Evolutionary conservation across 2,797 vertebrate genomes (phyloP).

Genomic region (Syndactyla subalaris): DNA sequence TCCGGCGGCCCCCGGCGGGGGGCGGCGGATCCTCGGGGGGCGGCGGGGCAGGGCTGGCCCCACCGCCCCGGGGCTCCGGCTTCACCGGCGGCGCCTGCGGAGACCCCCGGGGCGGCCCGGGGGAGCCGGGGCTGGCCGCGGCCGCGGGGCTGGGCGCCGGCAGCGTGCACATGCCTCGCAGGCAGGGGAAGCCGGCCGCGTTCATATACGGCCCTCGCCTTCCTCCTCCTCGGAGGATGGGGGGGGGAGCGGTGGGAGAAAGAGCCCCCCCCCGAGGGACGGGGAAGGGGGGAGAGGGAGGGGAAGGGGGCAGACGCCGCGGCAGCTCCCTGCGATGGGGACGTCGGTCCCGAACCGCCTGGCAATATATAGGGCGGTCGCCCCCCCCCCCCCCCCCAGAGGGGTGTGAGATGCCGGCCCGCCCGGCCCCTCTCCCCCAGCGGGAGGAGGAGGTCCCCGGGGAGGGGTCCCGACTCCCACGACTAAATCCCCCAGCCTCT

Average conservation of each 20-base stretch:
- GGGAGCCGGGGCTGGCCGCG: conserved; percentile 83
- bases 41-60: conserved; percentile 43
- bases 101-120: conserved; percentile 76
- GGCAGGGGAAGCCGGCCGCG: conserved; percentile 86
- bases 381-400: not conserved
- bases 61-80: conserved; percentile 61
- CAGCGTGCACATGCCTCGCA: conserved; percentile 89
- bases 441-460: conserved; percentile 2
- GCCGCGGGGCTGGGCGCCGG: conserved; percentile 78
- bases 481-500: not conserved
- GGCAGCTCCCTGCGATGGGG: conserved; percentile 3
- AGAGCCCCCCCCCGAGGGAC: not conserved
- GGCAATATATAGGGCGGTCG: conserved; percentile 45
- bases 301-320: not conserved
- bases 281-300: not conserved
- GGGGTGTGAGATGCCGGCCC: conserved; percentile 16
- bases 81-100: conserved; percentile 75
- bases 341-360: not conserved
- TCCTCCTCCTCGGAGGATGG: not conserved
- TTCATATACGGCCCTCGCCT: conserved; percentile 86
- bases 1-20: conserved; percentile 80
- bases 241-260: not conserved
- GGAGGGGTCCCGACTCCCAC: not conserved
- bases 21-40: conserved; percentile 71
- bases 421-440: not conserved